These are phyloP conservation scores for Forbesichthys papilliferus DNA, from an alignment of 2,113 vertebrate species.

Conservation along the genomic window DNA sequence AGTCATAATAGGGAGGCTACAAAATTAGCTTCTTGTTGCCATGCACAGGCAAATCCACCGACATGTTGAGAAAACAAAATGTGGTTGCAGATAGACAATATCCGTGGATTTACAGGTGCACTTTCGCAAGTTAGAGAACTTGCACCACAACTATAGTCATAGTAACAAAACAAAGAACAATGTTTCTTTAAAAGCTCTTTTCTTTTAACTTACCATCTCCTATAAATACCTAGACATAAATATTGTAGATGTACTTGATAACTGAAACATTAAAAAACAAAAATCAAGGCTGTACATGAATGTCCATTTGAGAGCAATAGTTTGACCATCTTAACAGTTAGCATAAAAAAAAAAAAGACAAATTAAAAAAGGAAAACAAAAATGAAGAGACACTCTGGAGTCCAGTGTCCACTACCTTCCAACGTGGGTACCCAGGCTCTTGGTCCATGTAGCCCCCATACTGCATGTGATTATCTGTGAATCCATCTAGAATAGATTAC, in stretches of 20 bases:
- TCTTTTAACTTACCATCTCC: slow-evolving; percentile 72
- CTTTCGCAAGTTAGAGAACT: slow-evolving; percentile 45
- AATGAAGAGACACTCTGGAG: slow-evolving; percentile 72
- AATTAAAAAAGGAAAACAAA: neutral
- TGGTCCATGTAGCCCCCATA: slow-evolving; percentile 65
- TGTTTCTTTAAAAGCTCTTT: neutral
- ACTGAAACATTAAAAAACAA: slow-evolving; percentile 72
- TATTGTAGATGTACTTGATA: slow-evolving; percentile 82
- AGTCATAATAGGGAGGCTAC: slow-evolving; percentile 30
- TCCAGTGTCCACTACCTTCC: slow-evolving; percentile 82
- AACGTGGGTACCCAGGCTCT: slow-evolving; percentile 67
- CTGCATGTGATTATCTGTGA: slow-evolving; percentile 74
- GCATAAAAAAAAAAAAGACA: slow-evolving; percentile 30
- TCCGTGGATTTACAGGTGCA: slow-evolving; percentile 36
- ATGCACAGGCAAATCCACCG: slow-evolving; percentile 32
- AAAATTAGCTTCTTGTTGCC: slow-evolving; percentile 38
- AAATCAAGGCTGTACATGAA: slow-evolving; percentile 71
- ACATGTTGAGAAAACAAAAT: slow-evolving; percentile 28
- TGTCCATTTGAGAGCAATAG: slow-evolving; percentile 71
- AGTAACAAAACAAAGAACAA: slow-evolving; percentile 33
- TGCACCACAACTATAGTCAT: slow-evolving; percentile 57
- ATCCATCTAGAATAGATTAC: slow-evolving; percentile 67
- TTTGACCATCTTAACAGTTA: slow-evolving; percentile 79
- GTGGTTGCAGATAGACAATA: slow-evolving; percentile 10
- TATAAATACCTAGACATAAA: slow-evolving; percentile 85